Percentiles rank a stretch among this genome's conserved stretches.
Evolutionary conservation across 30 jellyfish, hydroid and myxozoan genomes (phyloP).

Genomic region (Mastigias papua): DNA sequence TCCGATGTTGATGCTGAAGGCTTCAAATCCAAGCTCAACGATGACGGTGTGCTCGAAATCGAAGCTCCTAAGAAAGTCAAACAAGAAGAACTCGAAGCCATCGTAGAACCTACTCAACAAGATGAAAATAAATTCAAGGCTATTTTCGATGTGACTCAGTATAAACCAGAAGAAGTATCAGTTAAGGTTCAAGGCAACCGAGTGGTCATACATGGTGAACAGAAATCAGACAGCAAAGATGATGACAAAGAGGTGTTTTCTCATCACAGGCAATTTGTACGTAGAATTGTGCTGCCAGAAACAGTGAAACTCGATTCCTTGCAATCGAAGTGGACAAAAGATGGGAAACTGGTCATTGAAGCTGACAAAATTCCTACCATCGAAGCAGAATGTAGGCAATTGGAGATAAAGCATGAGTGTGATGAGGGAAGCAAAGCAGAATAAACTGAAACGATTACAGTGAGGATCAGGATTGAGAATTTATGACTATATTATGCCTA

Average conservation of each 20-base stretch:
- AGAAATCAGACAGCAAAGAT: constrained; percentile 45
- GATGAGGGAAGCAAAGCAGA: constrained; percentile 26
- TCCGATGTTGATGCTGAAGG: constrained; percentile 56
- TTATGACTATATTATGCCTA: too few relatives aligned
- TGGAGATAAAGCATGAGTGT: constrained; percentile 30
- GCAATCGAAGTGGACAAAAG: constrained; percentile 52
- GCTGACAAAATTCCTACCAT: constrained; percentile 68
- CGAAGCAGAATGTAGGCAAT: constrained; percentile 25
- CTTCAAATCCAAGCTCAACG: constrained; percentile 55
- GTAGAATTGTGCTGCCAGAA: constrained; percentile 58
- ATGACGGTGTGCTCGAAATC: constrained; percentile 68
- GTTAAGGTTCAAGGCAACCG: constrained; percentile 70
- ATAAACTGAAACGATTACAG: too few relatives aligned
- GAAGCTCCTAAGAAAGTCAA: constrained; percentile 48
- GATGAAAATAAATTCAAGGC: constrained; percentile 57
- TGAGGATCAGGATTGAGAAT: too few relatives aligned
- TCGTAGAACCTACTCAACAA: constrained; percentile 1
- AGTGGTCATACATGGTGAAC: constrained; percentile 57
- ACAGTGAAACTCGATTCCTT: constrained; percentile 51
- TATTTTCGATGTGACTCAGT: constrained; percentile 41
- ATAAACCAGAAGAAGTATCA: constrained; percentile 74
- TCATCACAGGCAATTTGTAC: constrained; percentile 66
- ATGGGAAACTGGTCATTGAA: constrained; percentile 58
- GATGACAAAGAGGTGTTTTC: constrained; percentile 42
- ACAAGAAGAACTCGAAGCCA: neutral